Base-by-base conservation (phyloP, 1,140 invertebrate species). In the Cydia strobilella region DNA sequence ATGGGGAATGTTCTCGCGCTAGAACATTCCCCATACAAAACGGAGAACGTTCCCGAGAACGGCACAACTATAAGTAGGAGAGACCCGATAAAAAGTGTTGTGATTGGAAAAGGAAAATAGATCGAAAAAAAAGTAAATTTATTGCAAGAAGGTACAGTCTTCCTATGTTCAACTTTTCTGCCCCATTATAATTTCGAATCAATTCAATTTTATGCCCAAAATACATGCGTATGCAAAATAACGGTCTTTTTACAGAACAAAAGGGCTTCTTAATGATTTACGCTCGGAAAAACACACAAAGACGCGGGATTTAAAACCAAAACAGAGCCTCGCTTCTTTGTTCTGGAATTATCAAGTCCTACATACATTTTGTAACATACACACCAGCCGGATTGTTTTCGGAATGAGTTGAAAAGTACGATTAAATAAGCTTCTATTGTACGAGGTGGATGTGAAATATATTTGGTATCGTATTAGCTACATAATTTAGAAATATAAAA, bases 261-360 rank as follows among this genome's bases (percentile, higher is more conserved):
- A 62, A 62, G 23, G 54, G 54, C 20, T 20, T 23, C 54, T 62
- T 62, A 18, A 62, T 62, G 20, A 62, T 62, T 20, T 62, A 23
- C 54, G 54, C 13, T 62, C 54, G n/a, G 20, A 12, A 62, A 23
- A 62, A 62, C 54, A 62, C 54, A 62, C 54, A 48, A 62, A 62
- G 54, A 62, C 23, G 20, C 54, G 54, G 54, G 20, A 48, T 48
- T 62, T 62, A 62, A 62, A 62, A 62, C 54, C 54, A 62, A 62
- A 62, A 23, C n/a, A 20, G 15, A 59, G 18, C 54, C 54, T 62
- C 51, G 51, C 6, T 62, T 62, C 54, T 62, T 62, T 23, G 54
- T 18, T 23, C 18, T 2, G 54, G 54, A 48, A 48, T 48, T 62
- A 62, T 62, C 54, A 23, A n/a, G 54, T 18, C 9, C 54, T 62